Evolutionary conservation across 2,113 vertebrate species (phyloP), one percentile per base, ranked within the genome.

Genomic region (Mohoua ochrocephala): DNA sequence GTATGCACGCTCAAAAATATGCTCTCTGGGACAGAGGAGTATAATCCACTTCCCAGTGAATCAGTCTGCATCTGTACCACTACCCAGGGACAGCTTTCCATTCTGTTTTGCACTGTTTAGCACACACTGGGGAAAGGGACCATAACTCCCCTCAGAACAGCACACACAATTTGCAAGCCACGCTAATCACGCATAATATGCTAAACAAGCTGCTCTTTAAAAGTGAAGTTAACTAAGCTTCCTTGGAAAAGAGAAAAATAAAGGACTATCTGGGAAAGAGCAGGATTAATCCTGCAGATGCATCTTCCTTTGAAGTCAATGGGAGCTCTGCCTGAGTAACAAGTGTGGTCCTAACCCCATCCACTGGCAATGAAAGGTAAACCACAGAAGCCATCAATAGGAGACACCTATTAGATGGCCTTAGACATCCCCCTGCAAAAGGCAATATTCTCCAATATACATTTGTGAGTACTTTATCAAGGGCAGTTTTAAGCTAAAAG

Each of bases 341-440:
- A 95, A 95, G 68, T 75, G 84, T 89, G 85, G 89, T 94, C 96
- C 95, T 93, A 96, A 92, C 91, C 95, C 91, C 92, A 96, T 94
- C 91, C 94, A 91, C 93, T 92, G 91, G 93, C 89, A 94, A 50
- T 79, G 95, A 97, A 95, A 96, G 94, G 93, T 94, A 95, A 97
- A 80, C 91, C 76, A 78, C 61, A 93, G 60, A 81, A 92, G 64
- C 91, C 80, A 89, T 78, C 89, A 94, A 93, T 13, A 89, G 70
- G 30, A 92, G 90, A 90, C 71, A 85, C 64, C 75, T 91, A 89
- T 68, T 88, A 89, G 47, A 39, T 54, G 61, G 93, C 91, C 91
- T 94, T 20, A 69, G 69, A 73, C 61, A 41, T 33, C 20, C 61
- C n/a, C 27, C 77, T 59, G 93, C 52, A 74, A 91, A 93, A 92